Evolutionary conservation across 1,140 invertebrate genomes (phyloP).

Genomic region (Idris sp.): DNA sequence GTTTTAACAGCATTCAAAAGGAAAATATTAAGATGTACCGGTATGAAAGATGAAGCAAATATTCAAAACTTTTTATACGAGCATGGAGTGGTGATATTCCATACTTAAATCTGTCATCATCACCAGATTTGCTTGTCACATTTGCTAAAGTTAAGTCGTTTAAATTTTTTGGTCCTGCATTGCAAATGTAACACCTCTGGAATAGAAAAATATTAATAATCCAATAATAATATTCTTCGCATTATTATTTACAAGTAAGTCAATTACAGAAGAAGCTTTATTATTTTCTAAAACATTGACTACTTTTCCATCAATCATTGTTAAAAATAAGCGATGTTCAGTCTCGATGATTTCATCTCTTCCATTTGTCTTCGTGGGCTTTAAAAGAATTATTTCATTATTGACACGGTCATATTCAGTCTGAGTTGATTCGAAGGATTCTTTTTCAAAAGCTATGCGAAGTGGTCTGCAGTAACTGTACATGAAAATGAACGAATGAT

Average conservation of each 20-base stretch:
- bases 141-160: conserved; percentile 7
- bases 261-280: conserved; percentile 12
- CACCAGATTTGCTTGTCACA: not conserved
- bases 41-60: conserved; percentile 15
- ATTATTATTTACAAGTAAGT: no score
- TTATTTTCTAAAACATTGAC: conserved; percentile 22
- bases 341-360: no score
- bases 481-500: not conserved
- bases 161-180: conserved; percentile 8
- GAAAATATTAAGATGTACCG: conserved; percentile 2
- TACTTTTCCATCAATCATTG: conserved; percentile 3
- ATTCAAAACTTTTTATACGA: conserved; percentile 22
- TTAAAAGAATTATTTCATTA: not conserved
- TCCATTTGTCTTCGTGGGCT: not conserved
- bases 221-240: no score
- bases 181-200: conserved; percentile 26
- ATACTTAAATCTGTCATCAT: conserved; percentile 8
- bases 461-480: conserved; percentile 5
- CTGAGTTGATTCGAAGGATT: not conserved
- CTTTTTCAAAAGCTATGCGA: not conserved
- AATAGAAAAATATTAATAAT: no score
- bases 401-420: not conserved
- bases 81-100: conserved; percentile 17
- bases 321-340: not conserved
- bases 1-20: not conserved